Conservation (phyloP, 2,797 vertebrate genomes). For the Eulemur coronatus region DNA sequence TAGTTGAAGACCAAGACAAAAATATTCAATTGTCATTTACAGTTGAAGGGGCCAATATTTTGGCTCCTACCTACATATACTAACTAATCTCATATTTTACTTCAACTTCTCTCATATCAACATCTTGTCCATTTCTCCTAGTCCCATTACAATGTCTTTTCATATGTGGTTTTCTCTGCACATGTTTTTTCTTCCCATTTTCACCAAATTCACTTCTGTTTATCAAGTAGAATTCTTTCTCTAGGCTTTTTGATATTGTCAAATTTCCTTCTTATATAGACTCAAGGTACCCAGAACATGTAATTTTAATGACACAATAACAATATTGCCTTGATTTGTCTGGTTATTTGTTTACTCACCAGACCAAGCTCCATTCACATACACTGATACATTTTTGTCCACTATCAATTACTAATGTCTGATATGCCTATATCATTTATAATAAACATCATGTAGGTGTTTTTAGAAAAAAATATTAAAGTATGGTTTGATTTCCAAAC, state of each 20-base stretch:
- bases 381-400: background rate
- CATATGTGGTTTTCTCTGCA: background rate
- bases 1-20: background rate
- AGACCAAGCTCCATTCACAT: background rate
- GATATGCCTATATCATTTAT: too few relatives aligned
- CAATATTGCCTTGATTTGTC: background rate
- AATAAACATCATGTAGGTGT: background rate
- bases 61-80: background rate
- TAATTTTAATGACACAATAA: background rate
- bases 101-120: background rate
- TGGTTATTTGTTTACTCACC: background rate
- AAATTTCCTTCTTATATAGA: background rate
- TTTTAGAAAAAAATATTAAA: background rate
- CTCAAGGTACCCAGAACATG: background rate
- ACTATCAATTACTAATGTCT: background rate
- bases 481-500: background rate
- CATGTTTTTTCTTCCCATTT: background rate
- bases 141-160: background rate
- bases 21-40: background rate
- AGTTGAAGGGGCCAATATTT: too few relatives aligned
- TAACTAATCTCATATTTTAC: background rate
- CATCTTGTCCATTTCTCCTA: background rate
- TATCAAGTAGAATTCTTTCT: background rate
- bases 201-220: background rate
- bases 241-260: background rate